These are phyloP conservation scores for Denticeps clupeoides DNA, from an alignment of 2,797 vertebrate genomes.

Conservation along the genomic window DNA sequence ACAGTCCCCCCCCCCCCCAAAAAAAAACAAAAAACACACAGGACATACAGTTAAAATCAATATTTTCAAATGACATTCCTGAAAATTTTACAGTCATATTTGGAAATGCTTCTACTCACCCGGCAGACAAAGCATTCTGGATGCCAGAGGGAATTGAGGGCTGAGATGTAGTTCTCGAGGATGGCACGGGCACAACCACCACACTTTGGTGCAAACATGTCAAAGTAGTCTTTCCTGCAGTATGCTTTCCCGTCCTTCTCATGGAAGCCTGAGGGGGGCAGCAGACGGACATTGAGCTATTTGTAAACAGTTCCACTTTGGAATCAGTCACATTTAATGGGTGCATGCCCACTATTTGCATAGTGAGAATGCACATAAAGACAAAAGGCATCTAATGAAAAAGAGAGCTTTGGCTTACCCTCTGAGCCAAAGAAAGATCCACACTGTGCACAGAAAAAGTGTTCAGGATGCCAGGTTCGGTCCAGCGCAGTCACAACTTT, in stretches of 20 bases:
- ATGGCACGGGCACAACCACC: constrained; percentile 86
- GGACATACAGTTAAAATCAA: neutral
- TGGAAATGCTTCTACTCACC: constrained; percentile 57
- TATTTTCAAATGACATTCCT: no score
- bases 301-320: neutral
- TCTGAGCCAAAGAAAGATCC: constrained; percentile 89
- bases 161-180: constrained; percentile 91
- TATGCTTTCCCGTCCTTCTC: constrained; percentile 91
- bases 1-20: constrained; percentile 1
- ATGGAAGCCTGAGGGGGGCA: constrained; percentile 69
- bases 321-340: no score
- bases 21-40: neutral
- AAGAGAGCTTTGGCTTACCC: constrained; percentile 58
- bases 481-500: constrained; percentile 92
- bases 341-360: no score
- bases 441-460: constrained; percentile 92
- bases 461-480: constrained; percentile 91
- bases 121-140: constrained; percentile 92
- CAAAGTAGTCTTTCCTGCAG: constrained; percentile 92
- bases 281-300: constrained; percentile 9
- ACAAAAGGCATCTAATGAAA: no score
- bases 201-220: constrained; percentile 93
- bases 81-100: neutral
- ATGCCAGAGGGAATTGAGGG: constrained; percentile 88
- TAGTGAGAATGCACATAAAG: no score